Base-by-base conservation (phyloP, 2,113 vertebrate genomes). In the Corvus cornix region DNA sequence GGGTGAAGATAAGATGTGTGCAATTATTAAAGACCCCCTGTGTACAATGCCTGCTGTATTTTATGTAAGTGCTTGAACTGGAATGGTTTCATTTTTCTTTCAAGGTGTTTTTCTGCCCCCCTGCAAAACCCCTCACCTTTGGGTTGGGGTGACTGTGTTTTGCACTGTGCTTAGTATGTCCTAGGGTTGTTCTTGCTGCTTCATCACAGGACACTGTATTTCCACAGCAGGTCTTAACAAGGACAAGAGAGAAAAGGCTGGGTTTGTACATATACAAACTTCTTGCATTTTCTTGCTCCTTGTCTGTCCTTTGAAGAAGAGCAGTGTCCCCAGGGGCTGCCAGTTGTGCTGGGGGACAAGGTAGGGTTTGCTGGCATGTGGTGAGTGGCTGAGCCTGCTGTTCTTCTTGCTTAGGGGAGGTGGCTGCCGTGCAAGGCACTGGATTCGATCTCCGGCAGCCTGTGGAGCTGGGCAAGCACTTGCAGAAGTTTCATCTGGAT, bases 371-470 rank as follows among this genome's bases (percentile, higher is more conserved):
- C 43, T 79, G 56, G 39, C 2, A 1, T 4, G 10, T 16, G 43
- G 12, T 15, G 39, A 26, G 74, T 3, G 11, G 37, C 60, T 69
- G 37, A 64, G 8, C 1, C 48, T 63, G 56, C 28, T 82, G 13
- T 79, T 78, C 89, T 67, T 89, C 56, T 26, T 75, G 51, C 27
- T 55, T 91, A 99, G 99, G 99, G 89, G 98, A 99, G 89, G 95
- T 99, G 79, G 98, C 97, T 3, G 24, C 96, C 0, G 99, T 99
- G 92, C 97, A 98, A 41, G 98, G 97, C 79, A 98, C 99, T 0
- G 95, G 95, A 7, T 99, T 99, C 16, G 99, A 99, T 95, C 98
- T 99, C 70, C 98, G 98, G 46, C 97, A 96, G 78, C 98, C 98
- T 0, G 98, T 98, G 93, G 81, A 98, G 51, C 97, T 99, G 95